Conservation (phyloP, 2,113 vertebrate species). For the Nettapus auritus region DNA sequence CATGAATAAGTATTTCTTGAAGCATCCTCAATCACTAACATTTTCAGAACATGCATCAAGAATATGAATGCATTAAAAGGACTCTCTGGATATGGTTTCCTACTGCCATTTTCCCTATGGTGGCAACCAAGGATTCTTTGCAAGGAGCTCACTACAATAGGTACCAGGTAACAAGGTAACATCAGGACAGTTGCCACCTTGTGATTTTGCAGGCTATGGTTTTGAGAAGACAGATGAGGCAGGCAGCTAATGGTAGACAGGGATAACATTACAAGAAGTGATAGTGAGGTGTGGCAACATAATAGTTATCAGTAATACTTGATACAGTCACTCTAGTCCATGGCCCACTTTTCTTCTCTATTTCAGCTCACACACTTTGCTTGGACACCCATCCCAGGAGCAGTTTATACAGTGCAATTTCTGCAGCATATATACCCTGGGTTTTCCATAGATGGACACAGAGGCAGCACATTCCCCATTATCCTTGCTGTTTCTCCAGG, state of each 20-base stretch:
- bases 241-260: neutral
- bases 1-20: neutral
- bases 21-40: neutral
- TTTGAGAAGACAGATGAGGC: neutral
- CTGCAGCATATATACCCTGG: rapidly evolving
- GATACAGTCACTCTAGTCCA: neutral
- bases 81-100: neutral
- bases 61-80: neutral
- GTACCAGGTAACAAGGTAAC: neutral
- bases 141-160: neutral
- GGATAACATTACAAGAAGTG: neutral
- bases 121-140: neutral
- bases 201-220: neutral
- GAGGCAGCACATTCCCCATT: neutral
- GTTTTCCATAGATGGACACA: neutral
- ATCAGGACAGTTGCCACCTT: neutral
- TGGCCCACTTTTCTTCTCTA: neutral
- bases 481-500: neutral
- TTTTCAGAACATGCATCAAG: neutral
- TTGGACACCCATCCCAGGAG: neutral
- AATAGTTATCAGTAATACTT: neutral
- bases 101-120: neutral
- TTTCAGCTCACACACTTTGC: neutral
- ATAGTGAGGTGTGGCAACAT: neutral
- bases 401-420: neutral